A percentile compares a stretch with the other conserved stretches of the same genome.
Evolutionary conservation across 2,888 invertebrate genomes (phyloP).

Genomic region (Drosophila vallismaia): DNA sequence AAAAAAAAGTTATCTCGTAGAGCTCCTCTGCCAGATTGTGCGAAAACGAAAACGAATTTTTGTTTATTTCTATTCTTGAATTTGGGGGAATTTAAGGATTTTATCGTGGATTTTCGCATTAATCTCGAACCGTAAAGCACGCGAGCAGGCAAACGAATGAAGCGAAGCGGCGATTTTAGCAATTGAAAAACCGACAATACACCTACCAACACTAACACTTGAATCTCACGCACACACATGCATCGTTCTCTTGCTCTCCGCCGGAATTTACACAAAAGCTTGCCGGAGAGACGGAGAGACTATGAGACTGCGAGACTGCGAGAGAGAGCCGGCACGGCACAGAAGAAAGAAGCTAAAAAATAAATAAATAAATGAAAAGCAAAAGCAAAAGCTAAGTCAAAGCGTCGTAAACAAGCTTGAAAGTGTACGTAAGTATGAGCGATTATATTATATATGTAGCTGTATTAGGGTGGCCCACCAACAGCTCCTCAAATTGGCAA

Average conservation of each 20-base stretch:
- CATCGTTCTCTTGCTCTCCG: background rate
- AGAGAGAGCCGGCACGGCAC: conserved; percentile 63
- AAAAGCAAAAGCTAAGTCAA: conserved; percentile 51
- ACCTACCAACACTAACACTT: conserved; percentile 38
- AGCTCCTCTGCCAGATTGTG: background rate
- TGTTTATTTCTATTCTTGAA: background rate
- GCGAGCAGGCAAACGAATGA: conserved; percentile 75
- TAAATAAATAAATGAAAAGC: conserved; percentile 66
- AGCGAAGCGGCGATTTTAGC: conserved; percentile 74
- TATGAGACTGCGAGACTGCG: background rate
- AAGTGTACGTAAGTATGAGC: background rate
- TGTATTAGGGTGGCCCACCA: background rate
- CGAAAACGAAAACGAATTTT: background rate
- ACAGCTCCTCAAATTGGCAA: background rate
- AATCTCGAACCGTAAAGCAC: conserved; percentile 72
- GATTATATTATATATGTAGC: background rate
- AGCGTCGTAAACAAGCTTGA: conserved; percentile 46
- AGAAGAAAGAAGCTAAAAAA: conserved; percentile 35
- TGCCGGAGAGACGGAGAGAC: conserved; percentile 25
- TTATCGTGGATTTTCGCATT: conserved; percentile 27
- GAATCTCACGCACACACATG: conserved; percentile 12
- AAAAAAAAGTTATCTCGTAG: conserved; percentile 19
- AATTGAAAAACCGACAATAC: conserved; percentile 73
- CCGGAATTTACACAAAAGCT: conserved; percentile 35
- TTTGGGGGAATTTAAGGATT: conserved; percentile 6